These are phyloP conservation scores for Agrotis segetum DNA, from an alignment of 2,888 invertebrate genomes.

Conservation along the genomic window DNA sequence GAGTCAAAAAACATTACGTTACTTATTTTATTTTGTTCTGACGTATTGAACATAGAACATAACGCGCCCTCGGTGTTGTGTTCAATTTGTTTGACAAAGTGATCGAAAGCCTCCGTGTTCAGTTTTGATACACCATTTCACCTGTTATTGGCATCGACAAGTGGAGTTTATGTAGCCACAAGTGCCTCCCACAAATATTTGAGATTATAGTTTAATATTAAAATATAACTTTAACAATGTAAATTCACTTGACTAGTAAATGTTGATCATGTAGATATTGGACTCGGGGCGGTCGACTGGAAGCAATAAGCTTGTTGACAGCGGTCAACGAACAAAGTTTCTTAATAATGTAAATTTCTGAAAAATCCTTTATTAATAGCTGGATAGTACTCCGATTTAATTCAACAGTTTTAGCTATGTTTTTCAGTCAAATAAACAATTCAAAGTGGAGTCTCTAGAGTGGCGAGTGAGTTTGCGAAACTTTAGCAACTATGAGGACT, in stretches of 20 bases:
- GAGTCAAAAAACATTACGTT: slow-evolving; percentile 31
- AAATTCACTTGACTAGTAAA: slow-evolving; percentile 29
- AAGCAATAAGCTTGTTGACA: slow-evolving; percentile 51
- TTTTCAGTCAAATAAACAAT: slow-evolving; percentile 12
- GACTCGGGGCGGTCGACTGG: slow-evolving; percentile 22
- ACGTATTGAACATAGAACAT: slow-evolving; percentile 40
- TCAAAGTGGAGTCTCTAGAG: slow-evolving; percentile 15
- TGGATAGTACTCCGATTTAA: slow-evolving; percentile 6
- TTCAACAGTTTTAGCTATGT: background rate
- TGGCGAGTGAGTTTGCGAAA: slow-evolving; percentile 12
- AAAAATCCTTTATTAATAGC: slow-evolving; percentile 22
- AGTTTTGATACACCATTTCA: slow-evolving; percentile 50
- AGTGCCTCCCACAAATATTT: slow-evolving; percentile 40
- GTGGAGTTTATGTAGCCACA: slow-evolving; percentile 40
- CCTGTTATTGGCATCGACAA: slow-evolving; percentile 53
- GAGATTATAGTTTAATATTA: slow-evolving; percentile 11
- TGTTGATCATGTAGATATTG: slow-evolving; percentile 32
- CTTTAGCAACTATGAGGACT: slow-evolving; percentile 7
- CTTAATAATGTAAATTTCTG: slow-evolving; percentile 37
- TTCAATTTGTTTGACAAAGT: slow-evolving; percentile 60
- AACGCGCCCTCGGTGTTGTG: slow-evolving; percentile 45
- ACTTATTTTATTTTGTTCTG: slow-evolving; percentile 47
- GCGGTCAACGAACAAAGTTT: slow-evolving; percentile 44
- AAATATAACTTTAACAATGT: slow-evolving; percentile 25
- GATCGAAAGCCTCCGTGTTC: slow-evolving; percentile 45